Evolutionary conservation across 2,888 invertebrate genomes (phyloP), one percentile per base, ranked within the genome.

Genomic region (Pemphredon lugubris): DNA sequence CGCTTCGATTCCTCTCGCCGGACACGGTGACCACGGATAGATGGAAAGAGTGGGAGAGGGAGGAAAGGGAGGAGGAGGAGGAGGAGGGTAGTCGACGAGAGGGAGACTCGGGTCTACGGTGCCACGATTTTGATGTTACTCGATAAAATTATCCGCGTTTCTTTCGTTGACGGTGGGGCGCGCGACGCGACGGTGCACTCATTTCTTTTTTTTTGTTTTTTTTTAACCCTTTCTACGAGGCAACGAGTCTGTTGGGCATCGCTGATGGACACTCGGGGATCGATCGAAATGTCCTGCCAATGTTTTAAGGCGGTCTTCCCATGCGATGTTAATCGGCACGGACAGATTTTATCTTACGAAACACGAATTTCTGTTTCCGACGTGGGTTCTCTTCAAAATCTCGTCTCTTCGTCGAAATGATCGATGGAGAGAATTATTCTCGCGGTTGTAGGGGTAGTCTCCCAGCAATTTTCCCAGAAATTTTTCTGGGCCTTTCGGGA

Each of bases 111-210:
- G n/a, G 32, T 16, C 18, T 16, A 50, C 55, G 57, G 37, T 57
- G 54, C 58, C 42, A 51, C 50, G 72, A 65, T 77, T 79, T 75
- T 67, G 37, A 79, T 74, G 66, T 67, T 66, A 61, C 64, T 61
- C 67, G 74, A 77, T 74, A 60, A 66, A 74, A 77, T 79, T 69
- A 63, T 23, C 47, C 59, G 45, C 51, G 51, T 63, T 63, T 67
- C 59, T 66, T 57, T 60, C 40, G 11, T 47, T 16, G 39, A 48
- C 34, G 30, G 13, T 14, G 11, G 13, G 6, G n/a, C 30, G 21
- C 13, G 6, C 7, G 30, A 7, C 16, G 9, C 4, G 14, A 6
- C 18, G 2, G 7, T 16, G 6, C 40, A 1, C 6, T 6, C 40
- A 1, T 20, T 16, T 42, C 11, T 11, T 26, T 5, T 26, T 7